Evolutionary conservation across 2,888 invertebrate genomes (phyloP).

Genomic region (Cataglyphis livida): DNA sequence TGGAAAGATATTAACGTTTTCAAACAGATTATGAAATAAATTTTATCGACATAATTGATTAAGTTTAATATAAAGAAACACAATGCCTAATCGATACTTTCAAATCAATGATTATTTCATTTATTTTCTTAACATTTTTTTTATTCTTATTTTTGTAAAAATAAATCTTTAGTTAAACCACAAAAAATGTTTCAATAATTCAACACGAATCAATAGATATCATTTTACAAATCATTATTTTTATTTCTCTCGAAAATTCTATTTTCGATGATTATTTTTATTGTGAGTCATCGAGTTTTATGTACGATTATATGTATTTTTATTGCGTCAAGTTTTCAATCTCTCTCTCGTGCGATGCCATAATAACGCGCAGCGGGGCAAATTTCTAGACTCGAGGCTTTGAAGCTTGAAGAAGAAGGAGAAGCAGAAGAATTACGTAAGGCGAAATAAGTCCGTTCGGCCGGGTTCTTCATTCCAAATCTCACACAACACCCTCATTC

Average conservation of each 20-base stretch:
- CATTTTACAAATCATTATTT: slow-evolving; percentile 6
- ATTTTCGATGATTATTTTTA: slow-evolving; percentile 2
- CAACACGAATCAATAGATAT: not conserved
- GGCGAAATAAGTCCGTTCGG: not conserved
- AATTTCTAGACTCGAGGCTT: not conserved
- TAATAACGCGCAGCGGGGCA: not conserved
- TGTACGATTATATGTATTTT: not conserved
- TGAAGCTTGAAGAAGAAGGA: not conserved
- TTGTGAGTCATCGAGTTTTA: not conserved
- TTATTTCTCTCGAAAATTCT: slow-evolving; percentile 2
- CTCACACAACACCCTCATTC: slow-evolving; percentile 55
- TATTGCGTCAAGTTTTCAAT: not conserved
- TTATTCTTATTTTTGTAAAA: not conserved
- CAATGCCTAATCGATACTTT: not conserved
- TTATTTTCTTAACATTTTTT: not conserved
- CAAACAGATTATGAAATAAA: not conserved
- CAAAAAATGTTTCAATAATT: not conserved
- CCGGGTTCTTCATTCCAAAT: slow-evolving; percentile 58
- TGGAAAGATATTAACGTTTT: not conserved
- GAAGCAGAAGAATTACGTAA: slow-evolving; percentile 54
- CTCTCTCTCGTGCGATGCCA: not conserved
- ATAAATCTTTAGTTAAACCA: no score
- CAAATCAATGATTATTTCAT: not conserved
- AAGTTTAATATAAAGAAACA: not conserved
- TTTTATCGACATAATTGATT: not conserved